Base-by-base conservation (phyloP, 2,797 vertebrate species). In the Neosilurus mollespiculum region DNA sequence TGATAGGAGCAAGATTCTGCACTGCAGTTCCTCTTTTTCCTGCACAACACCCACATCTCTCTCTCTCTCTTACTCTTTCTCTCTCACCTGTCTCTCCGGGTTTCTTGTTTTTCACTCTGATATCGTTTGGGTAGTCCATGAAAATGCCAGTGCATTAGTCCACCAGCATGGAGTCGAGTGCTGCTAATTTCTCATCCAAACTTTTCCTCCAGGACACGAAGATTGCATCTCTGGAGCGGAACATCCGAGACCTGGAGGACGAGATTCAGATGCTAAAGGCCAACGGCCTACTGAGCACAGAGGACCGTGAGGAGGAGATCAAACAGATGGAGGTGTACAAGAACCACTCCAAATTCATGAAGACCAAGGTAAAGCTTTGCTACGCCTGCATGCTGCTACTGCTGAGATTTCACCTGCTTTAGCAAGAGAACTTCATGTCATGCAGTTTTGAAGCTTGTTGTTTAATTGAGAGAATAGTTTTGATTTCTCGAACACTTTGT, bases 321-420 rank as follows among this genome's bases (percentile, higher is more conserved):
- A 99, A 97, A 92, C 98, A 99, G 92, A 97, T 98, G 93, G 98
- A 99, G 90, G 96, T 98, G 94, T 99, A 98, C 94, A 99, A 99
- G 94, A 99, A 96, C 93, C 98, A 99, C 90, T 96, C 97, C 86
- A 99, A 98, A 94, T 99, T 99, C 93, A 98, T 99, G 97, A 99
- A 99, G 94, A 95, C 93, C 81, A 99, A 99, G 97, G 98, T 99
- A 69, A 58, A 18, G 30, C 65, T 2, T 14, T 56, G n/a, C 22
- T 20, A 11, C 76, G 18, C 58, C 37, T 62, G 34, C 37, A 3
- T 5, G 15, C 53, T n/a, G 18, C 43, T 43, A 3, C 56, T 59
- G 56, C 75, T 43, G 34, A 78, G 37, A 7, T 56, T 75, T 3
- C 49, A 15, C 18, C 24, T 12, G 10, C 58, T 24, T 49, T 43